Conservation (phyloP, 2,113 vertebrate genomes). For the Saguinus imperator region DNA sequence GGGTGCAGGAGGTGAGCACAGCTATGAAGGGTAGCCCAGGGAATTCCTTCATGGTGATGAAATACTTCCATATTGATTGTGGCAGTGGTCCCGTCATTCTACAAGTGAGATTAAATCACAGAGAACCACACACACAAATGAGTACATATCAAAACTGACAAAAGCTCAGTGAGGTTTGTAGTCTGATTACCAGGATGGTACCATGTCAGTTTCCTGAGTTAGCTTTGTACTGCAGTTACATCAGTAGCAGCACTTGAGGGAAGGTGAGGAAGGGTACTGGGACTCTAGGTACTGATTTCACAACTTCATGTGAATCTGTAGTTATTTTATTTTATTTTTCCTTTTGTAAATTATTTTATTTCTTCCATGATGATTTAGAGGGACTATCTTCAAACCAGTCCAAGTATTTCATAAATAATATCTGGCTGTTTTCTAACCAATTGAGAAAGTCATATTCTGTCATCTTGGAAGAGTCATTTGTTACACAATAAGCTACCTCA, state of each 20-base stretch:
- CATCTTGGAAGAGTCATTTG: no score
- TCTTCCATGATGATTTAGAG: no score
- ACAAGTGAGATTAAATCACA: background rate
- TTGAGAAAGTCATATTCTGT: no score
- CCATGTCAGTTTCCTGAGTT: background rate
- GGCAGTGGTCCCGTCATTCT: background rate
- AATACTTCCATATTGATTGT: background rate
- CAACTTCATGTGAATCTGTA: background rate
- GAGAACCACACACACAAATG: background rate
- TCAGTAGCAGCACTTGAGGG: background rate
- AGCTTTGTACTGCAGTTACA: background rate
- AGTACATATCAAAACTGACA: background rate
- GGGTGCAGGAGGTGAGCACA: background rate
- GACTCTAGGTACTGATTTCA: background rate
- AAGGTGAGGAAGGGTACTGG: background rate
- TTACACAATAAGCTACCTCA: no score
- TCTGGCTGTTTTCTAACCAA: no score
- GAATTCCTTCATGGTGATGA: background rate
- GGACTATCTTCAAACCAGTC: no score
- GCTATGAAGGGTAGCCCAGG: background rate
- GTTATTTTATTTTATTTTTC: background rate
- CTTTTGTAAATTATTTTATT: background rate
- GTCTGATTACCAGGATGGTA: background rate
- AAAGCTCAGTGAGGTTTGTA: background rate
- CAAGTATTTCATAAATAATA: no score